These are phyloP conservation scores for Thymelicus lineola DNA, from an alignment of 2,888 invertebrate genomes.

Conservation along the genomic window DNA sequence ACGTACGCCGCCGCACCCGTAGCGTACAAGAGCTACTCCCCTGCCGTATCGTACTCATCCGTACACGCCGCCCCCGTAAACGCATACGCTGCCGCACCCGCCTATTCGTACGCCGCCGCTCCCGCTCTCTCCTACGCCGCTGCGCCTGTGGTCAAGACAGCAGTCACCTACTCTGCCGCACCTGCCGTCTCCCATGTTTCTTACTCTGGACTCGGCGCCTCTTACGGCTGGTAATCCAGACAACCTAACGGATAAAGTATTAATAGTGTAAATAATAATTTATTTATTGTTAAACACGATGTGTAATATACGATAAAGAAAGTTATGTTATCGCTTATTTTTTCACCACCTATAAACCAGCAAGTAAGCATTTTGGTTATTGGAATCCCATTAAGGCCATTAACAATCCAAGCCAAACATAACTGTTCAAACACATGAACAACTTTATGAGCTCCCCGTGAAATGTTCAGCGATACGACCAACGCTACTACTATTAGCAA, in stretches of 20 bases:
- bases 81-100: conserved; percentile 44
- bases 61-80: conserved; percentile 44
- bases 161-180: conserved; percentile 51
- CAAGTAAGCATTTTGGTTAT: not conserved
- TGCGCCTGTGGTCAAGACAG: conserved; percentile 50
- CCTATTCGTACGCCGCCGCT: conserved; percentile 42
- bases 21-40: conserved; percentile 34
- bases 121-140: conserved; percentile 59
- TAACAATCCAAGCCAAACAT: conserved; percentile 7
- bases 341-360: not conserved
- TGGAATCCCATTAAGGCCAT: conserved; percentile 13
- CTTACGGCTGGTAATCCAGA: conserved; percentile 69
- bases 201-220: conserved; percentile 85
- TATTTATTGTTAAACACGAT: conserved; percentile 25
- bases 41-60: conserved; percentile 29
- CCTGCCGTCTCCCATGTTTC: conserved; percentile 86
- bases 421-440: conserved; percentile 7
- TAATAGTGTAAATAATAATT: conserved; percentile 36
- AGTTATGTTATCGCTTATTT: conserved; percentile 5
- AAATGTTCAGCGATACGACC: conserved; percentile 4
- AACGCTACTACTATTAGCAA: not conserved
- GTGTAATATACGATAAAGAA: conserved; percentile 14
- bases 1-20: conserved; percentile 52
- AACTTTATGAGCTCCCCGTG: not conserved
- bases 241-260: conserved; percentile 25